Conservation (phyloP, 2,888 invertebrate genomes). For the Mechanitis mazaeus region DNA sequence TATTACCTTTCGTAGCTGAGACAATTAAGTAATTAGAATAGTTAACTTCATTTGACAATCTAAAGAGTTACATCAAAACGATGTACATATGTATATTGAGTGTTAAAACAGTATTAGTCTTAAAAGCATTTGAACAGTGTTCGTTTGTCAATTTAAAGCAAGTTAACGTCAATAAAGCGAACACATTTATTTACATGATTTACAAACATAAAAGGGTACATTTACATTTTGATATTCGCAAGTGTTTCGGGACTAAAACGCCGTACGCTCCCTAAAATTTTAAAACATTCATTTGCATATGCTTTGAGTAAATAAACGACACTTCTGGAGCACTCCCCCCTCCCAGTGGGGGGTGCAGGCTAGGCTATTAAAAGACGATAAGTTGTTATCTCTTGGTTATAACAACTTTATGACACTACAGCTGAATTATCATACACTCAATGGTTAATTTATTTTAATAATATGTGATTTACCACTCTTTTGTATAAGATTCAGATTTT, state of each 20-base stretch:
- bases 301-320: slow-evolving; percentile 77
- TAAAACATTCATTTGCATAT: slow-evolving; percentile 76
- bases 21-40: no score
- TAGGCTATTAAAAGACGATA: slow-evolving; percentile 34
- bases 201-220: slow-evolving; percentile 76
- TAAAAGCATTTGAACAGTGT: slow-evolving; percentile 22
- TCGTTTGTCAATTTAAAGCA: slow-evolving; percentile 28
- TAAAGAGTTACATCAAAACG: background rate
- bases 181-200: slow-evolving; percentile 75
- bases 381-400: slow-evolving; percentile 23
- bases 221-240: slow-evolving; percentile 76
- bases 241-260: slow-evolving; percentile 73
- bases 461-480: no score
- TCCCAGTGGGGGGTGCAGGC: slow-evolving; percentile 29
- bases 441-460: no score
- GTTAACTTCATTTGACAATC: no score
- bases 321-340: slow-evolving; percentile 69
- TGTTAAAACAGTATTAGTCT: slow-evolving; percentile 10
- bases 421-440: no score
- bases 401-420: background rate
- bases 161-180: slow-evolving; percentile 69
- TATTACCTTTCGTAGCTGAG: no score
- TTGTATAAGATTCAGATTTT: no score
- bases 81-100: slow-evolving; percentile 3
- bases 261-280: slow-evolving; percentile 75